Conservation (phyloP, 2,797 vertebrate genomes). For the Sitta carolinensis region DNA sequence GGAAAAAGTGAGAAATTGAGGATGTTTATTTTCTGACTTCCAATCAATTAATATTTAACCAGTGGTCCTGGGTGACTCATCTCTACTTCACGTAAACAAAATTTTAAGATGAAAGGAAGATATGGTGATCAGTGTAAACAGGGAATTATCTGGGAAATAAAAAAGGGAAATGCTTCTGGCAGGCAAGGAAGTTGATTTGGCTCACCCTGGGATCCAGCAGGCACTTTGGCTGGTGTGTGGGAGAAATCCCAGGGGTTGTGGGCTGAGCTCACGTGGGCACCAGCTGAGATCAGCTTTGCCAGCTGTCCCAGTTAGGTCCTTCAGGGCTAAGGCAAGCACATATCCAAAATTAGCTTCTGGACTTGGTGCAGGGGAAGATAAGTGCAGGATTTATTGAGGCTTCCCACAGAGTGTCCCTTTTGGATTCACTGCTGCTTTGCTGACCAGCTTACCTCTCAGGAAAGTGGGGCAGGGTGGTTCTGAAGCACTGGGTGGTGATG, state of each 20-base stretch:
- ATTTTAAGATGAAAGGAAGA: not conserved
- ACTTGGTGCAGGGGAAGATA: not conserved
- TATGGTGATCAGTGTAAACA: not conserved
- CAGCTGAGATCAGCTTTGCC: not conserved
- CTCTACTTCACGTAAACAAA: not conserved
- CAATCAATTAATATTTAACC: not conserved
- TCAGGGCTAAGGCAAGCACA: not conserved
- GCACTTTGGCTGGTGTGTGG: not conserved
- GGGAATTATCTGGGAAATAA: not conserved
- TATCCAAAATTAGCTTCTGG: not conserved
- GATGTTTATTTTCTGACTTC: not conserved
- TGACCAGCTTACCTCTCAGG: fast-evolving
- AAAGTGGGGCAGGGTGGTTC: not conserved
- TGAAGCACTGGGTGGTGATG: not conserved
- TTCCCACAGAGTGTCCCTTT: fast-evolving
- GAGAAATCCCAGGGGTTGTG: not conserved
- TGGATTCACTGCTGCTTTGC: not conserved
- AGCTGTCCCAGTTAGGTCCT: not conserved
- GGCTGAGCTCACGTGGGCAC: not conserved
- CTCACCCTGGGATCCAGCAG: not conserved
- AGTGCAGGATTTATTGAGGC: not conserved
- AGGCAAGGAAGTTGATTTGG: not conserved
- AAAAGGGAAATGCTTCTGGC: not conserved
- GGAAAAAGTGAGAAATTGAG: not conserved
- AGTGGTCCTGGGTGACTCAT: not conserved